Conservation (phyloP, 2,113 vertebrate species). For the Callipepla squamata region DNA sequence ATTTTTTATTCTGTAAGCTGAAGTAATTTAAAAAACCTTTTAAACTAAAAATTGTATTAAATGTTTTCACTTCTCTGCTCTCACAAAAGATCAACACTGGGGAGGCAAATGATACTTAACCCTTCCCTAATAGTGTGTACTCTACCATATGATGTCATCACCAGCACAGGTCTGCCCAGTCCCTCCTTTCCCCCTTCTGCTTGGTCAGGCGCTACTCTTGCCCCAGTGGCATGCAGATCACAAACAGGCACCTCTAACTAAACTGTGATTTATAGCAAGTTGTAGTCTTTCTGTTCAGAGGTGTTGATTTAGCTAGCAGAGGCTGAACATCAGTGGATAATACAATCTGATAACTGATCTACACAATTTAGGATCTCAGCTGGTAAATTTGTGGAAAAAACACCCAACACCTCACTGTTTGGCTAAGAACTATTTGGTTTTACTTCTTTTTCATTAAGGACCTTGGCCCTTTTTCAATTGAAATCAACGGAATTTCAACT, state of each 20-base stretch:
- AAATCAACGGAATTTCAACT: slow-evolving; percentile 59
- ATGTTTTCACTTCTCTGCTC: background rate
- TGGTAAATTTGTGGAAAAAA: slow-evolving; percentile 27
- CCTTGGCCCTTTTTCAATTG: slow-evolving; percentile 48
- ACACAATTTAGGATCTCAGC: background rate
- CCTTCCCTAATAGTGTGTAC: background rate
- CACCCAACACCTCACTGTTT: background rate
- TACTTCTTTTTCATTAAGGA: slow-evolving; percentile 51
- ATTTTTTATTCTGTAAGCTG: background rate
- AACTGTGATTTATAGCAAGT: slow-evolving; percentile 5
- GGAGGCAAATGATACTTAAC: background rate
- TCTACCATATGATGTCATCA: rapidly evolving
- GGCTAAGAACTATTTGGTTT: slow-evolving; percentile 22
- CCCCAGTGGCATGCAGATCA: background rate
- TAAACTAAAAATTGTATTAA: background rate
- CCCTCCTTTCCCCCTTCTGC: background rate
- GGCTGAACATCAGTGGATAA: slow-evolving; percentile 8
- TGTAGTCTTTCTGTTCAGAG: background rate
- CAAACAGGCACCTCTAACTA: background rate
- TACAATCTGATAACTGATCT: slow-evolving; percentile 17
- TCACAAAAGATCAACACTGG: background rate
- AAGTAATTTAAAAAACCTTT: background rate
- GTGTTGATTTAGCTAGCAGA: slow-evolving; percentile 28
- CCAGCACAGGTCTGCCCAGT: background rate
- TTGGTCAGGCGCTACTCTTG: background rate